phyloP scores from a whole-genome alignment of 2,113 vertebrate species.

The Capra hircus region DNA sequence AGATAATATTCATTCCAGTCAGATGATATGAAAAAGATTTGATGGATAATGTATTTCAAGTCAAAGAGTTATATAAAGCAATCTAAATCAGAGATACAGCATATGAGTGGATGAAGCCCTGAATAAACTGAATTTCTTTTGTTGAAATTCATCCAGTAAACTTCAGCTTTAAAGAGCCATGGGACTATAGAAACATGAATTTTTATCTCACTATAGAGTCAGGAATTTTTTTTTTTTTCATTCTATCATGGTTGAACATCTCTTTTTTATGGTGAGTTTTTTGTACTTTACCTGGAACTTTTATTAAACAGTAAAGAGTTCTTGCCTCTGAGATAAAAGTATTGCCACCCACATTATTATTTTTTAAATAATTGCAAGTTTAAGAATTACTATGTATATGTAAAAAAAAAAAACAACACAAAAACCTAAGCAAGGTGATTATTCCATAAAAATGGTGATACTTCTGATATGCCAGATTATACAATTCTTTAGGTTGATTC shows the following conservation, averaged over 20 bases:
- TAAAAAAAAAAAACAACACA: not conserved
- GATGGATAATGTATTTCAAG: slow-evolving; percentile 41
- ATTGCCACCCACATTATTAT: not conserved
- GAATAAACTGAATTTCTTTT: not conserved
- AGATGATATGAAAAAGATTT: slow-evolving; percentile 53
- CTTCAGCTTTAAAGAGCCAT: not conserved
- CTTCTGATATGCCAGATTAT: not conserved
- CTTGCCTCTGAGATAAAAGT: not conserved
- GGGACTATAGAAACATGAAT: not conserved
- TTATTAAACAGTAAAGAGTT: not conserved
- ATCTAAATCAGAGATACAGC: not conserved
- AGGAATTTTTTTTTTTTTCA: not conserved
- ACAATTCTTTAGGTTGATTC: not conserved
- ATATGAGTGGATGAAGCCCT: not conserved
- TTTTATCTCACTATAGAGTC: not conserved
- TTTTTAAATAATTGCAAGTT: not conserved
- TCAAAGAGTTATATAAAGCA: not conserved
- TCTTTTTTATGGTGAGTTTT: not conserved
- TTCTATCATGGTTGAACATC: not conserved
- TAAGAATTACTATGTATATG: not conserved
- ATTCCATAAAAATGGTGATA: not conserved
- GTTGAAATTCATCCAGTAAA: not conserved
- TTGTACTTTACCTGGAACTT: not conserved
- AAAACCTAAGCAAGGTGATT: not conserved
- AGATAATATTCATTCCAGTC: slow-evolving; percentile 39